Base-by-base conservation (phyloP, 2,888 invertebrate species). In the Lysandra bellargus region DNA sequence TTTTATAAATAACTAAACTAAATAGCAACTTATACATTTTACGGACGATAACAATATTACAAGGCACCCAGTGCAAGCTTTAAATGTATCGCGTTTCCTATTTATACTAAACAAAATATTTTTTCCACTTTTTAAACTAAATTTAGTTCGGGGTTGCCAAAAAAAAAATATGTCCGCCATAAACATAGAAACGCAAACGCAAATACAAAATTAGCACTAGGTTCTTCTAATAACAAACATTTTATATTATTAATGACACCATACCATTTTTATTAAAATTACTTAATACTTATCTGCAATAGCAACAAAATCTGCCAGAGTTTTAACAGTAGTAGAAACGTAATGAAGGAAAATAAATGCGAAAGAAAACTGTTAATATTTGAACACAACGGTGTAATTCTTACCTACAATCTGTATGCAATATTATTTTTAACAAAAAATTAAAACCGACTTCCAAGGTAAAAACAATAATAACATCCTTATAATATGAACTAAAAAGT, bases 341-440 rank as follows among this genome's bases (percentile, higher is more conserved):
- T 82, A 80, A 83, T 79, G 79, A 80, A 82, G 79, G 40, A 81
- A 87, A 85, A 86, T 89, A 90, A 90, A 90, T 90, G 89, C 88
- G 88, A 85, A 83, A 83, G 84, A 81, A 85, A 84, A 82, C 80
- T 80, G 80, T 79, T 80, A 82, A 81, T 80, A 83, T 84, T 85
- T 89, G 88, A 90, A 89, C 89, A 91, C 90, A 91, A 85, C 84
- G 85, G 86, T 87, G 85, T 85, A 86, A 81, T 84, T 76, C 60
- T 78, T 79, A 81, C 64, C 64, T 80, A 81, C 33, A 69, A 37
- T 79, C 78, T 78, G 83, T 85, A 86, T 85, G 83, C 84, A 83
- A 82, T 83, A 83, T 23, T 23, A 23, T 23, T 23, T 23, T 23
- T 23, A 23, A 23, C 23, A 23, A 23, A 23, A 23, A 23, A 23